These are phyloP conservation scores for Apocheima hispidaria DNA, from an alignment of 2,888 invertebrate genomes.

Conservation along the genomic window DNA sequence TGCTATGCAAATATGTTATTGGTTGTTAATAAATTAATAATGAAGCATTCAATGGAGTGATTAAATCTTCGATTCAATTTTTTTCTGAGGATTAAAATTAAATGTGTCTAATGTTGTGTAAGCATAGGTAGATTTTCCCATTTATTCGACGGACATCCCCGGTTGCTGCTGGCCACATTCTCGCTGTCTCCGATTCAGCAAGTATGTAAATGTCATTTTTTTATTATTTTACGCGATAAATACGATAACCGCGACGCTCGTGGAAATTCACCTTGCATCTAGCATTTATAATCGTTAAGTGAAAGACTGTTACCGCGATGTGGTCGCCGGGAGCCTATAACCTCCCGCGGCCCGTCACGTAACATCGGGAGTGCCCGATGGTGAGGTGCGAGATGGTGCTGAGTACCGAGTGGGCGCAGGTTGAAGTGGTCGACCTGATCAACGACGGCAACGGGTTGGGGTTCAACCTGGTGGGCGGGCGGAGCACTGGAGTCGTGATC, in stretches of 20 bases:
- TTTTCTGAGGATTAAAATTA: too few species aligned
- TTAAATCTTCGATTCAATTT: too few species aligned
- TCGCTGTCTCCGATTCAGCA: slow-evolving; percentile 82
- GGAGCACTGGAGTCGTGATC: slow-evolving; percentile 99
- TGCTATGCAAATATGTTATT: too few species aligned
- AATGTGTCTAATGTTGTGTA: not conserved
- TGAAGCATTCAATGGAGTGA: too few species aligned
- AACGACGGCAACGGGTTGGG: slow-evolving; percentile 99
- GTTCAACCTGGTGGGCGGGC: slow-evolving; percentile 98
- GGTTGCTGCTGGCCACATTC: slow-evolving; percentile 79
- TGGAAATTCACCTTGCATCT: slow-evolving; percentile 40
- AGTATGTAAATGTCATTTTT: slow-evolving; percentile 87
- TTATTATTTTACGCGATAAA: slow-evolving; percentile 46
- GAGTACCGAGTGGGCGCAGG: slow-evolving; percentile 99
- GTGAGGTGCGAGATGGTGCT: slow-evolving; percentile 89
- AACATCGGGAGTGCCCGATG: slow-evolving; percentile 78
- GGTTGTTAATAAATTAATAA: too few species aligned
- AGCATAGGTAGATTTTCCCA: slow-evolving; percentile 45
- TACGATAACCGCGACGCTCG: slow-evolving; percentile 54
- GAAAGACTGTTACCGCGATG: slow-evolving; percentile 54
- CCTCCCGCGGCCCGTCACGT: slow-evolving; percentile 78
- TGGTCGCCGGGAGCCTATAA: slow-evolving; percentile 63
- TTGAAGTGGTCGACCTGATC: slow-evolving; percentile 98
- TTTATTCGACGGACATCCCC: slow-evolving; percentile 70
- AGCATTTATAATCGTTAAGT: slow-evolving; percentile 9